Evolutionary conservation across 2,888 invertebrate species (phyloP).

Genomic region (Hypolimnas misippus): DNA sequence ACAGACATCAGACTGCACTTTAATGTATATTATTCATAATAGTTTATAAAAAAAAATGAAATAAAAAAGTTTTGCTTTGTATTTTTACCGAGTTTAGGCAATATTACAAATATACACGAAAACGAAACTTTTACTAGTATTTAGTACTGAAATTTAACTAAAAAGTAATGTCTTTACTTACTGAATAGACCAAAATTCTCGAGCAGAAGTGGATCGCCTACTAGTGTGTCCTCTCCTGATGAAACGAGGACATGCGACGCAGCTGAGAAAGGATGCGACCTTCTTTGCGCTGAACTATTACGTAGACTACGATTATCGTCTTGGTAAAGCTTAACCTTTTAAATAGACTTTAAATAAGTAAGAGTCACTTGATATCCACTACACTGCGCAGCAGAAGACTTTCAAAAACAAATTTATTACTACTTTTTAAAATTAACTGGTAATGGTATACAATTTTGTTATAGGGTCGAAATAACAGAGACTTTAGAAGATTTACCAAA

Average conservation of each 20-base stretch:
- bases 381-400: no score
- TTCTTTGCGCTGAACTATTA: constrained; percentile 63
- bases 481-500: constrained; percentile 65
- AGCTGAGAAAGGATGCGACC: constrained; percentile 67
- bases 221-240: constrained; percentile 50
- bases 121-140: neutral
- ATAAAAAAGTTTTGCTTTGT: no score
- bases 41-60: no score
- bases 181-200: constrained; percentile 31
- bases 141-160: neutral
- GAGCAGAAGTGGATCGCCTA: constrained; percentile 59
- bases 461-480: constrained; percentile 67
- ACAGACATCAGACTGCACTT: no score
- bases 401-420: no score
- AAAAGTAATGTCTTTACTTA: no score
- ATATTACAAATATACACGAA: neutral
- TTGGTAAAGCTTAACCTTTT: constrained; percentile 54
- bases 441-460: no score
- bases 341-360: neutral
- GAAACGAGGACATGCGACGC: constrained; percentile 53
- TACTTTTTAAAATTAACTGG: no score
- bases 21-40: no score
- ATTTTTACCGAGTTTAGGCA: no score
- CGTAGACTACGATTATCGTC: constrained; percentile 59
- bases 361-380: no score